Base-by-base conservation (phyloP, 2,797 vertebrate species). In the Anas bernieri region DNA sequence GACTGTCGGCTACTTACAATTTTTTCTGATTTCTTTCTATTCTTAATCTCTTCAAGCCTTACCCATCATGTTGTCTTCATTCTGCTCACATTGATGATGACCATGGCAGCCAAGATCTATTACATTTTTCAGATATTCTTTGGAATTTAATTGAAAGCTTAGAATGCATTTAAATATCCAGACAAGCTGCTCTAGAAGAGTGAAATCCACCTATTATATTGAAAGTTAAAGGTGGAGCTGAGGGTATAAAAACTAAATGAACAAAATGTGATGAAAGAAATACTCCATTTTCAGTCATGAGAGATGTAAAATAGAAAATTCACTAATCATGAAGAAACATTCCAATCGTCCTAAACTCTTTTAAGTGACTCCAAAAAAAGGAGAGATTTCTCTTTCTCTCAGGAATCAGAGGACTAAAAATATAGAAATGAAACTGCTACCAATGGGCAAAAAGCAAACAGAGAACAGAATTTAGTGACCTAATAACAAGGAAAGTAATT, bases 371-470 rank as follows among this genome's bases (percentile, higher is more conserved):
- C n/a, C 43, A 23, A 80, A 88, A 90, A 37, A 86, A 43, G 8
- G 22, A 75, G 33, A 62, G 52, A 56, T 23, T 83, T 69, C 31
- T 79, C 28, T 83, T 84, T 93, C 41, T 80, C 61, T 72, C 79
- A 59, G 41, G n/a, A 92, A 88, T 37, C 17, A 63, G 28, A 88
- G 28, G 17, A 26, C 48, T 93, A 79, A 93, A 95, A 92, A 86
- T 73, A 80, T 11, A 70, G 75, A 96, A 88, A 63, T 31, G 5
- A 90, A 91, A 81, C 25, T 52, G 20, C 30, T 69, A 83, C 20
- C 46, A 84, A 26, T 41, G 63, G 89, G 74, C 74, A 83, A 90
- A 94, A 90, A 86, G 70, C 63, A 95, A 95, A 82, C 62, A 93
- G 52, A 93, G 89, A 96, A 76, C 39, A 76, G 59, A 91, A 92